A percentile compares a stretch with the other conserved stretches of the same genome.
These are phyloP conservation scores for Serinus canaria DNA, from an alignment of 2,113 vertebrate species.

Conservation along the genomic window DNA sequence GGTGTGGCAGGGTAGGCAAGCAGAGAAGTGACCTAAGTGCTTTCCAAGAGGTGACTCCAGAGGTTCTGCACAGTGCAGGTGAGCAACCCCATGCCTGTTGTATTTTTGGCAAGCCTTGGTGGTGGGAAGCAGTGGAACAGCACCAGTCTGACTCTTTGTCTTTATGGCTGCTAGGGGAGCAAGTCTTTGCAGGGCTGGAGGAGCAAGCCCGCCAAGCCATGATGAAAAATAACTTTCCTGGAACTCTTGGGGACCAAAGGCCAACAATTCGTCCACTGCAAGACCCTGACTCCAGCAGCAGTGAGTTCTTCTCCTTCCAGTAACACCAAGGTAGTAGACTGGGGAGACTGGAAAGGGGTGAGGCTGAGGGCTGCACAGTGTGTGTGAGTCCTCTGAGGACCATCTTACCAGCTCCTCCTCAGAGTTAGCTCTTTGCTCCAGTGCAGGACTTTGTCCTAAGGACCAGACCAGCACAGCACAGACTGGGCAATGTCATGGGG, in stretches of 20 bases:
- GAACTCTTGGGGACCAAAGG: constrained; percentile 70
- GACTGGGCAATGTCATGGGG: neutral
- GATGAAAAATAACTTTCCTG: constrained; percentile 77
- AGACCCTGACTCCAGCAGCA: constrained; percentile 76
- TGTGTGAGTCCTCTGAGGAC: neutral
- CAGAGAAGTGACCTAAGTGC: neutral
- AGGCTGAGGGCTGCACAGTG: neutral
- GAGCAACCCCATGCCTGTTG: constrained; percentile 34
- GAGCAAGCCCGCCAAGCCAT: constrained; percentile 81
- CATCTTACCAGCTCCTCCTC: neutral
- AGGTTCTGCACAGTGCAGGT: constrained; percentile 39
- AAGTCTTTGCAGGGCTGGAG: constrained; percentile 82
- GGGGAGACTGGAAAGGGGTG: constrained; percentile 22
- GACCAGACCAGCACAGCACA: neutral
- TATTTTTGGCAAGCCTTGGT: neutral
- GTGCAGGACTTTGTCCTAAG: neutral
- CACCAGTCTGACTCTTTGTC: constrained; percentile 43
- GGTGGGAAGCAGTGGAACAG: neutral
- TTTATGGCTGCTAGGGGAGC: constrained; percentile 79
- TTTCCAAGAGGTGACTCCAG: neutral
- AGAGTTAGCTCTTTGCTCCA: neutral
- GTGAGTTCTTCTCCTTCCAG: constrained; percentile 74
- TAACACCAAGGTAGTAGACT: constrained; percentile 57
- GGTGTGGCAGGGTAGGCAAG: neutral
- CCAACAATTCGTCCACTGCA: constrained; percentile 62